Base-by-base conservation (phyloP, 2,797 vertebrate species). In the Rousettus madagascariensis region DNA sequence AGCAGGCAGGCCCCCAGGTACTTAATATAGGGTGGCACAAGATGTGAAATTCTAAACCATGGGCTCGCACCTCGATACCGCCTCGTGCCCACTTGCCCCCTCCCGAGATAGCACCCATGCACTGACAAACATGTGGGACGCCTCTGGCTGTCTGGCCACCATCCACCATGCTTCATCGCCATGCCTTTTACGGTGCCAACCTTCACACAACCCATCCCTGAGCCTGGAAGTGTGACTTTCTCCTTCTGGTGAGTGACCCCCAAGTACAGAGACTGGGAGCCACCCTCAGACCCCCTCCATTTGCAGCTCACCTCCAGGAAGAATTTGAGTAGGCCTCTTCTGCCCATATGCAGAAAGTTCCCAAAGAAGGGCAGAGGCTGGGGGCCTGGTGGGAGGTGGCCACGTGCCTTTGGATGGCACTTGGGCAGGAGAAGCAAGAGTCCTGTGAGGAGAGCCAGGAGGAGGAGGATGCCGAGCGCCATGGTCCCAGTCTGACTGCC, bases 261-360 rank as follows among this genome's bases (percentile, higher is more conserved):
- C 49, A 30, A 16, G 0, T 7, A 9, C 1, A 0, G 8, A 63
- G 28, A 15, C 5, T 5, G 26, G 2, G 15, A 30, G 5, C 2
- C 33, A 20, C 4, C 7, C 17, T 30, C 28, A 16, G 30, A 26
- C 6, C 36, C 43, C 0, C 0, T 20, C 8, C 22, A 1, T 8
- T 28, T 20, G 24, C 1, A 13, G 10, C 94, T 97, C 83, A 97
- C 96, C 94, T 0, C 17, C 69, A 85, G 61, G 86, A 97, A 93
- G 43, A 94, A 96, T 6, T 38, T 72, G 41, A 96, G 86, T 0
- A 98, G 82, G 26, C 97, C 97, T 49, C 69, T 55, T 43, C 95
- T 22, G 41, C 94, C 33, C 95, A 98, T 57, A 65, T 98, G 98
- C 49, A 98, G 92, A n/a, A 98, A n/a, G 72, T 98, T 98, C n/a